Base-by-base conservation (phyloP, 1,140 invertebrate species). In the Drosophila sp. region DNA sequence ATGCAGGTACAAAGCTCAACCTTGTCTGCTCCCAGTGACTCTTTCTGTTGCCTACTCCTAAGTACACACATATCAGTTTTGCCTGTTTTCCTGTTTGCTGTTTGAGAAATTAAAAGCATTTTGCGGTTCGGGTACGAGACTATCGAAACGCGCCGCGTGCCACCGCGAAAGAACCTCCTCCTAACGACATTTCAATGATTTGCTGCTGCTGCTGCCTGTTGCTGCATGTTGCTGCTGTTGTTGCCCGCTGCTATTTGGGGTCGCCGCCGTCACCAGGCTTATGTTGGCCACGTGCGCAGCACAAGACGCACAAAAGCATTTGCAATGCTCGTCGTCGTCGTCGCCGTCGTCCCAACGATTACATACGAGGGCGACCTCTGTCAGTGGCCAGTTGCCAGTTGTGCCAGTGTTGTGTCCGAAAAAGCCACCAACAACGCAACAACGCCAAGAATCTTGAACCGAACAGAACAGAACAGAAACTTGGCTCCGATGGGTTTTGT, bases 21-120 rank as follows among this genome's bases (percentile, higher is more conserved):
- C 33, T 11, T 38, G 56, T 33, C n/a, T 58, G 56, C 56, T 58
- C 56, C 32, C 38, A 38, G 56, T 58, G 41, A 54, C 58, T 61
- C 10, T 25, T 23, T 29, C 56, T 58, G 35, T 23, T 69, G 4
- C 6, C 38, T 29, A 58, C 70, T 17, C 17, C 17, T 69, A 72
- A 76, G 65, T 84, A 80, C 56, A 58, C 56, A 58, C 80, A 90
- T 87, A 87, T 89, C 84, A 89, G 84, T 89, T 27, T 25, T 50
- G 23, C 25, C 25, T 50, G 23, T 47, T 47, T 7, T 25, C 17
- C 17, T 25, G 17, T 50, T 27, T 38, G 17, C 17, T 17, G 17
- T 38, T 87, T 89, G 85, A 90, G 80, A 89, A 89, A 89, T 89
- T 89, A 89, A 89, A 89, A 89, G 84, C 84, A 90, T 89, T 89